These are phyloP conservation scores for Cactoblastis cactorum DNA, from an alignment of 2,888 invertebrate genomes.

Conservation along the genomic window DNA sequence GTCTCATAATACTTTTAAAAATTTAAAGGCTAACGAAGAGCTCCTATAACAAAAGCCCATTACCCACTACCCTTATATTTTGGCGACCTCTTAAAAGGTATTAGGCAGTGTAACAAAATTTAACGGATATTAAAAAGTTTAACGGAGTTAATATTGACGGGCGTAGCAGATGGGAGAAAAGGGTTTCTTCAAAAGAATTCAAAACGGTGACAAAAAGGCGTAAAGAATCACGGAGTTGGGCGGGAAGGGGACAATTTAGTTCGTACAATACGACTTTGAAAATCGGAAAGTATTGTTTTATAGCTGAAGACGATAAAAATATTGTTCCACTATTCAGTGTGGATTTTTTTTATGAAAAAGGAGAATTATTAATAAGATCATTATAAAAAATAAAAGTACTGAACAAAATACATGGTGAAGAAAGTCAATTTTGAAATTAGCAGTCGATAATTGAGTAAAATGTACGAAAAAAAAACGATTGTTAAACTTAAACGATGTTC, in stretches of 20 bases:
- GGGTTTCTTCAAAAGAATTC: slow-evolving; percentile 77
- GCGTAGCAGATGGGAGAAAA: slow-evolving; percentile 75
- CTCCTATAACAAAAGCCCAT: slow-evolving; percentile 4
- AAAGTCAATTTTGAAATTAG: no score
- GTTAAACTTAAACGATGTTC: no score
- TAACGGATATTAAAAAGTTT: slow-evolving; percentile 80
- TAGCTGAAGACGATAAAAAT: no score
- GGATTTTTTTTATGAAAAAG: no score
- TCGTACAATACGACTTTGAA: neutral
- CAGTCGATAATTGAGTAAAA: no score
- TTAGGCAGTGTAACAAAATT: slow-evolving; percentile 73
- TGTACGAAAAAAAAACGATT: no score
- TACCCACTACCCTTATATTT: slow-evolving; percentile 24
- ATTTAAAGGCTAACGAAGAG: neutral
- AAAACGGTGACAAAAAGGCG: slow-evolving; percentile 79
- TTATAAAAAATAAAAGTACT: no score
- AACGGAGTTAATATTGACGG: slow-evolving; percentile 80
- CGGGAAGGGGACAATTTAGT: slow-evolving; percentile 10
- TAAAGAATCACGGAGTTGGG: slow-evolving; percentile 64
- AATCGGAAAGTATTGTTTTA: no score
- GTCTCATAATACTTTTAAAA: neutral
- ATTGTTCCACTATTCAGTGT: no score
- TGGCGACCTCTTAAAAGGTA: slow-evolving; percentile 54
- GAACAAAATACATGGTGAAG: no score
- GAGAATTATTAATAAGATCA: no score